phyloP scores from a whole-genome alignment of 2,797 vertebrate species.

The Squalus acanthias region DNA sequence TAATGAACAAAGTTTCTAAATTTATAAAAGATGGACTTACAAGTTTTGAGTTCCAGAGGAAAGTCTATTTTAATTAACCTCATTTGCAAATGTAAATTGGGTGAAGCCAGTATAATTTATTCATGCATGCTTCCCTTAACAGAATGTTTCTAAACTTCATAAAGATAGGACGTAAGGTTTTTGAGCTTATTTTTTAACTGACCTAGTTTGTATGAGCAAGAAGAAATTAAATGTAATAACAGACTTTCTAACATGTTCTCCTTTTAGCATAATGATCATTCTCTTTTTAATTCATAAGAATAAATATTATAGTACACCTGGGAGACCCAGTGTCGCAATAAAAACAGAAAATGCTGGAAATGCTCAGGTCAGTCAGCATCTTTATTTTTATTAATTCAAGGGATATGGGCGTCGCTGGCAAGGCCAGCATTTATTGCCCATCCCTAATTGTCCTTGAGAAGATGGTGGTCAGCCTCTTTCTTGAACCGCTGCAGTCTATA shows the following conservation, averaged over 20 bases:
- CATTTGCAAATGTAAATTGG: neutral
- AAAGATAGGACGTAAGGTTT: neutral
- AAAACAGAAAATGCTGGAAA: neutral
- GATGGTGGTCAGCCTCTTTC: neutral
- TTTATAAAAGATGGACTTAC: neutral
- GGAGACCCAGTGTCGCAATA: neutral
- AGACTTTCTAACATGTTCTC: neutral
- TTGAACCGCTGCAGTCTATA: neutral
- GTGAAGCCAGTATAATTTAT: neutral
- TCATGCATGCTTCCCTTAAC: constrained; percentile 10
- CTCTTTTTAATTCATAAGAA: neutral
- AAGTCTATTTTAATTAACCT: constrained; percentile 10
- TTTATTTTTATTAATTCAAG: neutral
- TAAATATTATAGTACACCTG: neutral
- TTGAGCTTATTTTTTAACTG: neutral
- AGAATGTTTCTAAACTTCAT: constrained; percentile 8
- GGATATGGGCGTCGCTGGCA: neutral
- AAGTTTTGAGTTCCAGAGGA: neutral
- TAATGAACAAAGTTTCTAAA: constrained; percentile 9
- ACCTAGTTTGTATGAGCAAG: neutral
- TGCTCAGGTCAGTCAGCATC: neutral
- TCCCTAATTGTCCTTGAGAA: neutral
- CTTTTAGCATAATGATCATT: neutral
- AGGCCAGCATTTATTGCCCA: neutral
- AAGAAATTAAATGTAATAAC: neutral